Evolutionary conservation across 2,113 vertebrate species (phyloP), one percentile per base, ranked within the genome.

Genomic region (Anhinga rufa): DNA sequence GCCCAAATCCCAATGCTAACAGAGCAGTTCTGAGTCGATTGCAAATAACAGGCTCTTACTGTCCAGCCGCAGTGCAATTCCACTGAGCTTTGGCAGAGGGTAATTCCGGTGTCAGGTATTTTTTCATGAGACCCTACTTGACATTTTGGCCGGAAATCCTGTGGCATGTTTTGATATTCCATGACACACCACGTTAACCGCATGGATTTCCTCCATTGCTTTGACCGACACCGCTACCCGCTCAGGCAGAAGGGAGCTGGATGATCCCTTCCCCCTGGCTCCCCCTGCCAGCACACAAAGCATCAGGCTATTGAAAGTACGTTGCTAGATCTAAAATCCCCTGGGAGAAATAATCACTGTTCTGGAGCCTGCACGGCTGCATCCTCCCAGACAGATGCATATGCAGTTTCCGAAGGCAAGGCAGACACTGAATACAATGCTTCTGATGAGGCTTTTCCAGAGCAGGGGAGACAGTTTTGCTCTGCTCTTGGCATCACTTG

Each of bases 141-240:
- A 95, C 93, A 95, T 94, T 93, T 96, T 86, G 94, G 80, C 64
- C 6, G 12, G 88, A 94, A 96, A 96, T 96, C 86, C 85, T 75
- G 72, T 40, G 52, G 89, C 93, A 79, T 75, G 85, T 95, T 97
- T 93, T 95, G 96, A 88, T 96, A 94, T 83, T 88, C 94, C 18
- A 2, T 80, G 94, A 89, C 91, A 95, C 22, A n/a, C 49, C 8
- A 16, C 18, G 11, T 74, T 95, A 95, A 82, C 91, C 32, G 0
- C 87, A 90, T 69, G 88, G 92, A 78, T 96, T 95, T 96, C 92
- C 92, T 96, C 80, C 2, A 0, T 20, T 51, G 74, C 89, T 96
- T 93, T 97, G 95, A 96, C 1, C 12, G 96, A 92, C 87, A 81
- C 17, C 0, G 0, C 57, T 85, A 38, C 38, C 74, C 14, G 0